Conservation (phyloP, 1,140 invertebrate species). For the Drosophila lacteicornis region DNA sequence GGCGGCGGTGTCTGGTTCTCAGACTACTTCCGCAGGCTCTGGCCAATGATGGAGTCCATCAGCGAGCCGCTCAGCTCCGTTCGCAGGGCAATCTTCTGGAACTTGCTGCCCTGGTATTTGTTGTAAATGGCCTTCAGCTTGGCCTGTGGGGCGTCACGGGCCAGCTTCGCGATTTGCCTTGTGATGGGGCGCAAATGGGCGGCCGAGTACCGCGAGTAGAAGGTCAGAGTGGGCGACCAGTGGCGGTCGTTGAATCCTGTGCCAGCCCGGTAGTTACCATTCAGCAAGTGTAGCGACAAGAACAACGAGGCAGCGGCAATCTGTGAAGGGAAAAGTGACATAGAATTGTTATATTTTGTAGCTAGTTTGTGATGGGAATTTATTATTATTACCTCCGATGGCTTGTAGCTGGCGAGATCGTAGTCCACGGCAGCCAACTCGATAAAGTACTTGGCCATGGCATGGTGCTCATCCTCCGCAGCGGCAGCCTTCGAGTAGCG, state of each 20-base stretch:
- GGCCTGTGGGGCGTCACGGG: constrained; percentile 86
- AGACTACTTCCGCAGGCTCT: constrained; percentile 49
- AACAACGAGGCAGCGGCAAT: constrained; percentile 86
- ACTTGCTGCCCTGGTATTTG: constrained; percentile 87
- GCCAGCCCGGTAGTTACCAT: constrained; percentile 74
- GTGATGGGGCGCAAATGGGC: constrained; percentile 87
- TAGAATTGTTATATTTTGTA: not conserved
- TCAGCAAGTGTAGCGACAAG: constrained; percentile 86
- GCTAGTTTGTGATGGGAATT: too few relatives aligned
- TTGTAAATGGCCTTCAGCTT: constrained; percentile 88
- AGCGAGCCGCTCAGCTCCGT: constrained; percentile 86
- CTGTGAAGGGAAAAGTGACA: constrained; percentile 21
- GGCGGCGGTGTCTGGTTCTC: not conserved
- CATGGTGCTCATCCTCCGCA: constrained; percentile 90
- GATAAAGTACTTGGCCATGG: constrained; percentile 96
- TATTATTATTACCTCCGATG: constrained; percentile 87
- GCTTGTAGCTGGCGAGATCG: constrained; percentile 91
- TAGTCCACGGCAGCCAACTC: constrained; percentile 95
- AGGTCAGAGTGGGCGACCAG: constrained; percentile 88
- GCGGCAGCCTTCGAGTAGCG: constrained; percentile 88
- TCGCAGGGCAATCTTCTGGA: constrained; percentile 87
- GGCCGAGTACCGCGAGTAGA: constrained; percentile 88
- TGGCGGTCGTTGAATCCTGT: constrained; percentile 79
- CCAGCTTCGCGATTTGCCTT: constrained; percentile 86
- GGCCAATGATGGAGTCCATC: constrained; percentile 75